Evolutionary conservation across 2,113 vertebrate species (phyloP).

Genomic region (Lota lota): DNA sequence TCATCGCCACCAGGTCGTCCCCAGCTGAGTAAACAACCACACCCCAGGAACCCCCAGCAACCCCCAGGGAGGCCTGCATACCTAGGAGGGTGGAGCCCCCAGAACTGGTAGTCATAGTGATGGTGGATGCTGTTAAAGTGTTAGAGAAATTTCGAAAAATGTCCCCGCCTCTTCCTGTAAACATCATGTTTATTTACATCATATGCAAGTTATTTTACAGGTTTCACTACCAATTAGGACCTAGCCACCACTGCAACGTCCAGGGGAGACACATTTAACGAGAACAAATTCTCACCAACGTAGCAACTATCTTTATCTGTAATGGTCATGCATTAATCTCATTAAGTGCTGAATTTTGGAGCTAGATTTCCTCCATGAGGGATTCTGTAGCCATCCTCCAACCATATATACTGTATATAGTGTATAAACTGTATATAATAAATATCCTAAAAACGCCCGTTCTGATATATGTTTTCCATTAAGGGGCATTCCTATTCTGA

Average conservation of each 20-base stretch:
- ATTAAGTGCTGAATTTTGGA: conserved; percentile 17
- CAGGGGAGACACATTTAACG: conserved; percentile 13
- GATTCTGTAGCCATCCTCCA: neutral
- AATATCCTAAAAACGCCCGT: neutral
- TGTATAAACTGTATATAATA: neutral
- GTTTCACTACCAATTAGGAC: neutral
- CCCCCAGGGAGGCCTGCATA: conserved; percentile 27
- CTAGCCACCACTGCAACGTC: neutral
- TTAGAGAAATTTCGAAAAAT: conserved; percentile 26
- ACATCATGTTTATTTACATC: too few species aligned
- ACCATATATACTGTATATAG: neutral
- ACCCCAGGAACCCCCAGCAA: conserved; percentile 49
- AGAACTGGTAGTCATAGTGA: conserved; percentile 13
- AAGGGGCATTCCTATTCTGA: conserved; percentile 3
- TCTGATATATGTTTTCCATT: conserved; percentile 4
- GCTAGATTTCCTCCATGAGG: conserved; percentile 20
- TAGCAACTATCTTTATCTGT: conserved; percentile 30
- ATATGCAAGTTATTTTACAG: too few species aligned
- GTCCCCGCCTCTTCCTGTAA: neutral
- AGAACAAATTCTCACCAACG: conserved; percentile 10
- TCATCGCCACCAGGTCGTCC: conserved; percentile 36
- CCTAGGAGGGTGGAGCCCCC: conserved; percentile 30
- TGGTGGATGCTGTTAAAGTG: conserved; percentile 3
- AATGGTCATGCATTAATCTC: conserved; percentile 20
- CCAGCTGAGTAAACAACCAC: conserved; percentile 74